These are phyloP conservation scores for Lepus timidus DNA, from an alignment of 2,113 vertebrate genomes.

Conservation along the genomic window DNA sequence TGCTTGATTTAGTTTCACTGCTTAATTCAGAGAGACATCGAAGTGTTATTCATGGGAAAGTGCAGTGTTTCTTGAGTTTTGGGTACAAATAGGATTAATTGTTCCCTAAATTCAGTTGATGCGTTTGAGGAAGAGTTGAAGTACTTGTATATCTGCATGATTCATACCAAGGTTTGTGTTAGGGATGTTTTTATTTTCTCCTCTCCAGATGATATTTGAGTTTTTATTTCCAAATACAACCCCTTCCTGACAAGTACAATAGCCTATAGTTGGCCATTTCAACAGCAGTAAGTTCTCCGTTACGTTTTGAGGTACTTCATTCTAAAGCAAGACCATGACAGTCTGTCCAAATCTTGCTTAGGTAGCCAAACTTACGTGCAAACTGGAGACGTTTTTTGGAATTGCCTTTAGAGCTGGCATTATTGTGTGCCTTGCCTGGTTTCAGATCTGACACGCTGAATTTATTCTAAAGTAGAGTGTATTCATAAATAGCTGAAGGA, in stretches of 20 bases:
- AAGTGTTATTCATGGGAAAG: background rate
- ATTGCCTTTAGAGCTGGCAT: constrained; percentile 27
- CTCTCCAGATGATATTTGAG: background rate
- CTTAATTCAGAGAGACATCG: background rate
- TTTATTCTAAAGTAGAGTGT: constrained; percentile 70
- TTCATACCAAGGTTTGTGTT: background rate
- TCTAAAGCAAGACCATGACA: constrained; percentile 48
- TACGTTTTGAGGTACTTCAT: constrained; percentile 35
- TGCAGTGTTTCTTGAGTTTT: background rate
- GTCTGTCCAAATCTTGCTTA: constrained; percentile 63
- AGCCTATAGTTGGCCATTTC: background rate
- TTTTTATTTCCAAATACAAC: constrained; percentile 42
- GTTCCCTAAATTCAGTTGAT: background rate
- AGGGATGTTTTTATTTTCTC: background rate
- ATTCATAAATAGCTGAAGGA: constrained; percentile 63
- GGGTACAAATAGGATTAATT: background rate
- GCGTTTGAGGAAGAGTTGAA: background rate
- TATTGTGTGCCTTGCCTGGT: constrained; percentile 68
- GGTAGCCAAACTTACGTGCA: constrained; percentile 43
- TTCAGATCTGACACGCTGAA: constrained; percentile 64
- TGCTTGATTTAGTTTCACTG: background rate
- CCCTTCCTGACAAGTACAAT: background rate
- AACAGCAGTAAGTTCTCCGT: background rate
- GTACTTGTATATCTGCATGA: background rate
- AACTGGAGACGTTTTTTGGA: constrained; percentile 43